Percentiles rank a stretch among this genome's conserved stretches.
Conservation (phyloP, 2,888 invertebrate genomes). For the Monochamus alternatus region DNA sequence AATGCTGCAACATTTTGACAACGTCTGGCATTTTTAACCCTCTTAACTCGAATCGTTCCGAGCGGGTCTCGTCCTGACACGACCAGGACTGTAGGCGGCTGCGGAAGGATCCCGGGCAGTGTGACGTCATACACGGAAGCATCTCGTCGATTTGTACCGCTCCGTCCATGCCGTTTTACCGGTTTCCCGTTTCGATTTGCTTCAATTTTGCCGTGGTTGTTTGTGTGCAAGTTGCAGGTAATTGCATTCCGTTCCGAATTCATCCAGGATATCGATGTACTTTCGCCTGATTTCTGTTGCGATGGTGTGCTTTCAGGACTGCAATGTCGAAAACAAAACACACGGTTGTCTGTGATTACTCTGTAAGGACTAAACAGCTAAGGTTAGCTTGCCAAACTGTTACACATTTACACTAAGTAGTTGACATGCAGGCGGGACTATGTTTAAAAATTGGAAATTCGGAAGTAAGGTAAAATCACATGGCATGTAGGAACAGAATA, state of each 20-base stretch:
- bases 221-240: conserved; percentile 33
- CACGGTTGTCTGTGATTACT: conserved; percentile 7
- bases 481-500: neutral
- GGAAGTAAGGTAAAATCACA: conserved; percentile 60
- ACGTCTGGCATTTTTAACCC: conserved; percentile 21
- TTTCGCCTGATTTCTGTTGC: conserved; percentile 13
- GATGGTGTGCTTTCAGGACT: conserved; percentile 14
- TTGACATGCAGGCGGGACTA: conserved; percentile 44
- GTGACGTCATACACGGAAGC: conserved; percentile 70
- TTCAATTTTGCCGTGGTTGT: conserved; percentile 39
- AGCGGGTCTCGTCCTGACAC: conserved; percentile 32
- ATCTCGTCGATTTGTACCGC: conserved; percentile 57
- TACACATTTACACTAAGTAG: conserved; percentile 5
- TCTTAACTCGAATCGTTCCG: conserved; percentile 27
- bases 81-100: conserved; percentile 40
- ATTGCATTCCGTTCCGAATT: conserved; percentile 22
- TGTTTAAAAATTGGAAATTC: conserved; percentile 69
- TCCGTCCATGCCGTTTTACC: conserved; percentile 65
- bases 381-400: conserved; percentile 4
- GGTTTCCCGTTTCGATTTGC: conserved; percentile 44
- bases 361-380: conserved; percentile 2
- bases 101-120: conserved; percentile 64
- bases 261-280: conserved; percentile 19
- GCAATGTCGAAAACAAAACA: conserved; percentile 23
- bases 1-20: conserved; percentile 25